Evolutionary conservation across 2,888 invertebrate species (phyloP), one percentile per base, ranked within the genome.

Genomic region (Rotaria magnacalcarata): DNA sequence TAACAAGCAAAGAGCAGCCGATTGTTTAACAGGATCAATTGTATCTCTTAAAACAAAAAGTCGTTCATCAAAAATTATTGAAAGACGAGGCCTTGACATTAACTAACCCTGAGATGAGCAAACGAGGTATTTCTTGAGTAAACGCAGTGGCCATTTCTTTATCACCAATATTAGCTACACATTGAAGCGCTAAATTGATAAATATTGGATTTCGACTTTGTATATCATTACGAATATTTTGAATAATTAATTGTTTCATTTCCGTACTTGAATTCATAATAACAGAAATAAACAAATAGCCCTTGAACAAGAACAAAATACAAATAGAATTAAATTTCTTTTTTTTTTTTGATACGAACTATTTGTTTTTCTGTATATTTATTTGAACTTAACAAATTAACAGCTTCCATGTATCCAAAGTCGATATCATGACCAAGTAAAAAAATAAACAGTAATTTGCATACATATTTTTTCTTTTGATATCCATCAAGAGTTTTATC

Each of bases 281-380:
- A 88, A 99, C 98, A 88, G 99, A 99, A 92, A 99, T 99, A 92
- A 99, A 99, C 89, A 99, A 93, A 92, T 99, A 99, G 88, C 99
- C 99, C 96, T 96, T 1, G 50, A 52, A 52, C 0, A 8, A 52
- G 11, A 16, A 52, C 11, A 3, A 52, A 52, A 52, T 52, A 52
- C 16, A 47, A 47, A 47, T 10, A 47, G 11, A 3, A 47, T 10
- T 7, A 16, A 52, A 52, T 14, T 52, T 52, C 52, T 8, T 16
- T 52, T 19, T 24, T 21, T 8, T 16, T 52, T 19, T 24, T 21
- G 16, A n/a, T 10, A 58, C 91, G 90, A 88, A 92, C 96, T 92
- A 99, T 99, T 93, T 99, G 99, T 93, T 99, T 99, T 92, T 99
- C 99, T 85, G 99, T 98, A 93, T 99, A 99, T 93, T 99, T 99